Evolutionary conservation across 2,113 vertebrate genomes (phyloP).

Genomic region (Crotalus tigris): DNA sequence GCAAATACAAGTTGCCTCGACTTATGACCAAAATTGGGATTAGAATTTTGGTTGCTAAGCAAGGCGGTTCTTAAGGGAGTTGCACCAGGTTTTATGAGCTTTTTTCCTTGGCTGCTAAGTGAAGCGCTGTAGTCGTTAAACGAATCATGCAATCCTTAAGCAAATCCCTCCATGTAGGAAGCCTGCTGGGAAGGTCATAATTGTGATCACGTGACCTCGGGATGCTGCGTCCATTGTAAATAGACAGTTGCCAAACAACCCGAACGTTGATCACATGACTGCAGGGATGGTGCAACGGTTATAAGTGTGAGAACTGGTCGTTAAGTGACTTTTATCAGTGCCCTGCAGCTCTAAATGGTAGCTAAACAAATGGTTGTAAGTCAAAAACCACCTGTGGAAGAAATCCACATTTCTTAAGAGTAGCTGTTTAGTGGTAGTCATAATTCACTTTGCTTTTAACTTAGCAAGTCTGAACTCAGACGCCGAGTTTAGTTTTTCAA

Average conservation of each 20-base stretch:
- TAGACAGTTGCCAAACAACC: too few relatives aligned
- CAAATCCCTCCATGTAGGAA: too few relatives aligned
- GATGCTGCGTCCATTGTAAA: too few relatives aligned
- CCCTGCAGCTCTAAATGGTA: background rate
- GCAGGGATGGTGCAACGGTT: background rate
- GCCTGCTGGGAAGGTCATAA: background rate
- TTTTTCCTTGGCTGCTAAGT: background rate
- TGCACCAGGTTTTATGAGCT: background rate
- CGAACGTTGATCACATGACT: background rate
- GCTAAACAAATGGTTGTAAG: background rate
- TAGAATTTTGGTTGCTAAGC: background rate
- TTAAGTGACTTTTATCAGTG: background rate
- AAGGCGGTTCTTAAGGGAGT: background rate
- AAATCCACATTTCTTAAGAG: background rate
- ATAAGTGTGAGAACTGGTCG: background rate
- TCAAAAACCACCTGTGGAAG: background rate
- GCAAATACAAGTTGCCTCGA: background rate
- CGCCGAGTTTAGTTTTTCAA: background rate
- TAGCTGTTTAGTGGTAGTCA: background rate
- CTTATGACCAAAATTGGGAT: background rate
- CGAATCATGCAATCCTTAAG: background rate
- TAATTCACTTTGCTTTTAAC: background rate
- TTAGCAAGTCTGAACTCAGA: background rate
- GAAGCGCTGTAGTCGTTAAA: background rate
- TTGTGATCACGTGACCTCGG: too few relatives aligned